These are phyloP conservation scores for Grammomys dolichurus DNA, from an alignment of 2,113 vertebrate genomes.

Conservation along the genomic window DNA sequence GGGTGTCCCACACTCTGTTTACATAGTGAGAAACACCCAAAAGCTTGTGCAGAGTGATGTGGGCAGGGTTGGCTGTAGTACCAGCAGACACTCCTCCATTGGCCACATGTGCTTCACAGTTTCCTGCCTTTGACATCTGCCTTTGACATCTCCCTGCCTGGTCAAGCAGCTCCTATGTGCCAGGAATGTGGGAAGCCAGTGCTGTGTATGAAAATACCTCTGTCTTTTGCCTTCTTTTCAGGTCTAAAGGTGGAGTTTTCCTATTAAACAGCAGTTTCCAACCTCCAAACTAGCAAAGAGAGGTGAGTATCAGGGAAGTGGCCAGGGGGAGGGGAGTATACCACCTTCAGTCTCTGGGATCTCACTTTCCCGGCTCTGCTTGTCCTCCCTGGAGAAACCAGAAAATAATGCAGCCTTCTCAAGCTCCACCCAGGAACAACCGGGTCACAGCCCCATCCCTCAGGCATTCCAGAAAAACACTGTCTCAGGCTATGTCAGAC, in stretches of 20 bases:
- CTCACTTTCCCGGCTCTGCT: background rate
- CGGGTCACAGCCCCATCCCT: background rate
- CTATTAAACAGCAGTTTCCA: background rate
- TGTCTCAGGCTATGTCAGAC: background rate
- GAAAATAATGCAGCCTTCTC: background rate
- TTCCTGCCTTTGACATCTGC: background rate
- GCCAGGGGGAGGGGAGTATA: background rate
- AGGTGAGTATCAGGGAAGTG: background rate
- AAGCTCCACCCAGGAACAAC: background rate
- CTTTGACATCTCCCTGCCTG: background rate
- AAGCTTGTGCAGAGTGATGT: background rate
- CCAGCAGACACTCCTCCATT: background rate
- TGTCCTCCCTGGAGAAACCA: background rate
- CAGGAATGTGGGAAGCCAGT: background rate
- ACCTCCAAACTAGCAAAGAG: background rate
- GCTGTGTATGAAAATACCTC: background rate
- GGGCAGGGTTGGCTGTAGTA: background rate
- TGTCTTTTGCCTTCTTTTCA: slow-evolving; percentile 28
- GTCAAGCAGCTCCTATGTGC: background rate
- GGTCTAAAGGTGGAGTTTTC: background rate
- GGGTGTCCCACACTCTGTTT: background rate
- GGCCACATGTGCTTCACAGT: background rate
- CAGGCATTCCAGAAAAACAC: background rate
- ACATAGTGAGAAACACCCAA: background rate
- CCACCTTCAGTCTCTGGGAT: background rate